Base-by-base conservation (phyloP, 1,140 invertebrate species). In the Coelopa frigida region DNA sequence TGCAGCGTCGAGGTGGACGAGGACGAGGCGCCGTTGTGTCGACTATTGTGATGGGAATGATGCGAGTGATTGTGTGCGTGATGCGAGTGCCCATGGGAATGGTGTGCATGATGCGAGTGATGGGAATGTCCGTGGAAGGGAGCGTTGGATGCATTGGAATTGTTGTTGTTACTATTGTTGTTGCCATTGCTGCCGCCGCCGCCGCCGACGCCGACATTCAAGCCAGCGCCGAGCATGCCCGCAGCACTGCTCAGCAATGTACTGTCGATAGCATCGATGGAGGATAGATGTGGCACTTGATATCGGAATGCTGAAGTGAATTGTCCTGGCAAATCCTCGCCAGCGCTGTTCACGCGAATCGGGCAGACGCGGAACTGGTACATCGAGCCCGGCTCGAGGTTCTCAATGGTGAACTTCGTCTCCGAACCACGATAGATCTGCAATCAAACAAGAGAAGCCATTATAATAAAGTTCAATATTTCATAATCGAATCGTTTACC, bases 321-420 rank as follows among this genome's bases (percentile, higher is more conserved):
- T 32, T 82, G 75, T 26, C 85, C 83, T 17, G 72, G 55, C 26
- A 88, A 72, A 48, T 80, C 75, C 51, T 80, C 76, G 0, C 72
- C 75, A 26, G 71, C 71, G 3, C 59, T 52, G 47, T 77, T 75
- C 44, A 78, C 69, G 26, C 86, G 76, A 40, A 88, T 76, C 3
- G 82, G 79, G 70, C 82, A 84, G 14, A 89, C 84, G 20, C 85
- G 75, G 39, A 85, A 77, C 51, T 73, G 67, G 62, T 89, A 89
- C 51, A 86, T 83, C 22, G 75, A 76, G 48, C 81, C 81, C 14
- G 80, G 72, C 53, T 82, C 77, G 51, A 89, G 72, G 57, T 80
- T 78, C 50, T 79, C 77, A 53, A 89, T 63, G 41, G 66, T 70
- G 58, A 75, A 82, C 58, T 75, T 78, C 15, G 78, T 79, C 46